A percentile compares a stretch with the other conserved stretches of the same genome.
Evolutionary conservation across 1,140 invertebrate genomes (phyloP).

Genomic region (Drosophila arizonae): DNA sequence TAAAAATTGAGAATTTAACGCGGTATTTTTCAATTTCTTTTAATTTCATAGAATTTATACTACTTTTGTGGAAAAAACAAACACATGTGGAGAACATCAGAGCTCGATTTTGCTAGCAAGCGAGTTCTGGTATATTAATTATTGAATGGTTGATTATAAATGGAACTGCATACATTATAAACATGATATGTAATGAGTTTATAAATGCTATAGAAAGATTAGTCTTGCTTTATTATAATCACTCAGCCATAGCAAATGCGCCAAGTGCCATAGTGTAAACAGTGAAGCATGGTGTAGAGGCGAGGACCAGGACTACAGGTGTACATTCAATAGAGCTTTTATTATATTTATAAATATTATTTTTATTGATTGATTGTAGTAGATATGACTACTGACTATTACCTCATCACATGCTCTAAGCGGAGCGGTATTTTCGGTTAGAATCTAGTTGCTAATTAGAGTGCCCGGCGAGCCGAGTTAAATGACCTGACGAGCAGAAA

Average conservation of each 20-base stretch:
- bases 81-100: constrained; percentile 63
- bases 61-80: constrained; percentile 32
- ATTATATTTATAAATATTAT: neutral
- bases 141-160: constrained; percentile 15
- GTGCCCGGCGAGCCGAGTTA: constrained; percentile 52
- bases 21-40: constrained; percentile 32
- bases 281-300: neutral
- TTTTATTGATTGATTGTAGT: constrained; percentile 23
- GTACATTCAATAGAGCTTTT: neutral
- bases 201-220: constrained; percentile 11
- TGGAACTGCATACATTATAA: constrained; percentile 19
- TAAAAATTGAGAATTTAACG: constrained; percentile 53
- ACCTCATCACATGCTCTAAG: constrained; percentile 57
- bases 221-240: constrained; percentile 26
- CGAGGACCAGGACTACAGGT: neutral
- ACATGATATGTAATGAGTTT: neutral
- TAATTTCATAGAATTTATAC: constrained; percentile 48
- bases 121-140: neutral
- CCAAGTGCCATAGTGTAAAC: constrained; percentile 4
- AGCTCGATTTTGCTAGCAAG: constrained; percentile 10
- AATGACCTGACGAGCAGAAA: constrained; percentile 63
- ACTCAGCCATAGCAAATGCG: constrained; percentile 29
- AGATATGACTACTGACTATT: constrained; percentile 33
- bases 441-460: constrained; percentile 63
- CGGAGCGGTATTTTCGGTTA: constrained; percentile 45